phyloP scores from a whole-genome alignment of 2,888 invertebrate species.

The Myopa tessellatipennis region DNA sequence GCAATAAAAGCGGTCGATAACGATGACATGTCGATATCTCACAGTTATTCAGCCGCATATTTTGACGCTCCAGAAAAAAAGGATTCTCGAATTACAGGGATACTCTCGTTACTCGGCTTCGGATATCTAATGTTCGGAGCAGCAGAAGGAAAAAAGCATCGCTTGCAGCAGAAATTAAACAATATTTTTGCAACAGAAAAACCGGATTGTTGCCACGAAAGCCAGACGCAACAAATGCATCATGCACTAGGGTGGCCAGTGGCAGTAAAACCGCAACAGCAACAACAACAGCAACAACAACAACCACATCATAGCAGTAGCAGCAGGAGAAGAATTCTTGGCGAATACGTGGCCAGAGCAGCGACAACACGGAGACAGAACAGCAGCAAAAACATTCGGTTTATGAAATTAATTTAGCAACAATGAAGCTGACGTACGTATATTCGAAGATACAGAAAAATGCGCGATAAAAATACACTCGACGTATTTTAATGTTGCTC shows the following conservation, averaged over 20 bases:
- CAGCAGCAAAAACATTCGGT: conserved; percentile 54
- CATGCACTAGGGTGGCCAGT: not conserved
- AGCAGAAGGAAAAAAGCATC: too few relatives aligned
- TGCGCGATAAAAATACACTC: conserved; percentile 9
- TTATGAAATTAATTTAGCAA: conserved; percentile 62
- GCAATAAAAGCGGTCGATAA: too few relatives aligned
- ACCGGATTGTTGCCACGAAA: not conserved
- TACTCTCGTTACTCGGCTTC: too few relatives aligned
- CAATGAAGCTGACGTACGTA: conserved; percentile 59
- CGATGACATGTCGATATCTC: too few relatives aligned
- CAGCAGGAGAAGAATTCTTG: not conserved
- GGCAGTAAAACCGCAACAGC: conserved; percentile 29
- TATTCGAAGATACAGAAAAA: conserved; percentile 40
- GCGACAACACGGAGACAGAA: not conserved
- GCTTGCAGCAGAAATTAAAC: not conserved
- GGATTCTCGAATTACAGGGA: too few relatives aligned
- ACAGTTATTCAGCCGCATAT: too few relatives aligned
- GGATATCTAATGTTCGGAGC: too few relatives aligned
- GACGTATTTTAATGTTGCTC: not conserved
- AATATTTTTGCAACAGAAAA: not conserved
- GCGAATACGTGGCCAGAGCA: too few relatives aligned
- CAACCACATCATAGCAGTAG: conserved; percentile 2
- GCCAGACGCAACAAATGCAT: conserved; percentile 27
- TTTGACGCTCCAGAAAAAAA: too few relatives aligned
- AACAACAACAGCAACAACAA: conserved; percentile 30